phyloP scores from a whole-genome alignment of 2,797 vertebrate genomes.

The Amphiprion clarkii region DNA sequence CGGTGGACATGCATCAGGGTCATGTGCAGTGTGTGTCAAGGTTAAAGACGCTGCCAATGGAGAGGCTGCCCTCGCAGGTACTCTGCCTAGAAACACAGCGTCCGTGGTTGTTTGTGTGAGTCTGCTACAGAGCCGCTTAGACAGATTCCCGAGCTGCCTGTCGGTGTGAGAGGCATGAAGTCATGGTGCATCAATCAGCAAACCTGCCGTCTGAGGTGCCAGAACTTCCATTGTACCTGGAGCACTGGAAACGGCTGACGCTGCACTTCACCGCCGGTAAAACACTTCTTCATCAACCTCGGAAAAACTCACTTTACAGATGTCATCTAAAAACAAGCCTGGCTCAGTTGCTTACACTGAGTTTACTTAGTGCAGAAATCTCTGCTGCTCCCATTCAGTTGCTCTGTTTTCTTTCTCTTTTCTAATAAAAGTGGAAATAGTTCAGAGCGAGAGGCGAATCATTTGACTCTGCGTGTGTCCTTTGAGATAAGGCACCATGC shows the following conservation, averaged over 20 bases:
- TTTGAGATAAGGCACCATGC: slow-evolving; percentile 73
- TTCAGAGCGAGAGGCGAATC: slow-evolving; percentile 66
- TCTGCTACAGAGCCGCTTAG: slow-evolving; percentile 43
- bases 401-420: slow-evolving; percentile 30
- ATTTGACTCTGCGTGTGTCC: slow-evolving; percentile 74
- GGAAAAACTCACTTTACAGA: slow-evolving; percentile 34
- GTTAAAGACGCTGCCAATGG: slow-evolving; percentile 44
- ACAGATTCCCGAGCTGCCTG: slow-evolving; percentile 62
- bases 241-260: slow-evolving; percentile 54
- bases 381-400: slow-evolving; percentile 40
- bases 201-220: slow-evolving; percentile 45
- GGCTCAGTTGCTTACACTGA: slow-evolving; percentile 31
- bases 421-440: slow-evolving; percentile 59
- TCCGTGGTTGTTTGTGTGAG: slow-evolving; percentile 46
- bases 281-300: slow-evolving; percentile 27
- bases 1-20: slow-evolving; percentile 45
- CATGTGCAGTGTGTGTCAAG: slow-evolving; percentile 31
- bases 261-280: slow-evolving; percentile 35
- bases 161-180: slow-evolving; percentile 57
- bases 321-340: slow-evolving; percentile 17
- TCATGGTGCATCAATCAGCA: slow-evolving; percentile 69
- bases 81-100: slow-evolving; percentile 59
- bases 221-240: slow-evolving; percentile 36
- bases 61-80: slow-evolving; percentile 32
- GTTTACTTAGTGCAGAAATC: slow-evolving; percentile 33